Percentiles rank a stretch among this genome's conserved stretches.
Conservation (phyloP, 2,888 invertebrate genomes). For the Molorchus minor region DNA sequence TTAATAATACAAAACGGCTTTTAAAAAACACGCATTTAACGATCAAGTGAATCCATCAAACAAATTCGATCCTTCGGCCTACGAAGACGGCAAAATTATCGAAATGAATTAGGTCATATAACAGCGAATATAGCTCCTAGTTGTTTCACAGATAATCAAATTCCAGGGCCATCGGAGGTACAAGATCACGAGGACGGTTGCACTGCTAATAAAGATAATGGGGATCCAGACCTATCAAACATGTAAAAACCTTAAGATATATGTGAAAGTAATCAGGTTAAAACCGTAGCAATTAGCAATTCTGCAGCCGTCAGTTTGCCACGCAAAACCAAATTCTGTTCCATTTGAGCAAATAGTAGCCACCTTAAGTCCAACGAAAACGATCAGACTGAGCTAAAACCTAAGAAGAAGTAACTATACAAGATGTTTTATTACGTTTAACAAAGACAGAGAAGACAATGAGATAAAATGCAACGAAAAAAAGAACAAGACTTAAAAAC, state of each 20-base stretch:
- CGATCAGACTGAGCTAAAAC: neutral
- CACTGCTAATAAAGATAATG: constrained; percentile 1
- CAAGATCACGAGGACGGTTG: neutral
- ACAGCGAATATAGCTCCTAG: neutral
- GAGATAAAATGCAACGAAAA: neutral
- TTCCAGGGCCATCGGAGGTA: neutral
- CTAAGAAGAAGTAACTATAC: neutral
- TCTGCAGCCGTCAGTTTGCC: no score
- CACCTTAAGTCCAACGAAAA: neutral
- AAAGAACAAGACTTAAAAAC: neutral
- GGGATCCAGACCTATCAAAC: neutral
- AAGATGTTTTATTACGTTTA: neutral
- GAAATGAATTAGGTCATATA: neutral
- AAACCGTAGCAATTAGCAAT: neutral
- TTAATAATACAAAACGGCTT: constrained; percentile 6
- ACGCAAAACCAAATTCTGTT: constrained; percentile 5
- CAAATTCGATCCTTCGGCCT: neutral
- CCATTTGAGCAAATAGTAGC: constrained; percentile 2
- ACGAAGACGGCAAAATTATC: neutral
- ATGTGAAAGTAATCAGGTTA: neutral
- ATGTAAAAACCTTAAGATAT: neutral
- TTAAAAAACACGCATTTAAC: neutral
- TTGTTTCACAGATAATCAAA: constrained; percentile 1
- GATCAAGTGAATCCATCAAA: neutral
- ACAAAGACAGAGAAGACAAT: neutral